These are phyloP conservation scores for Autographa pulchrina DNA, from an alignment of 2,888 invertebrate genomes.

Conservation along the genomic window DNA sequence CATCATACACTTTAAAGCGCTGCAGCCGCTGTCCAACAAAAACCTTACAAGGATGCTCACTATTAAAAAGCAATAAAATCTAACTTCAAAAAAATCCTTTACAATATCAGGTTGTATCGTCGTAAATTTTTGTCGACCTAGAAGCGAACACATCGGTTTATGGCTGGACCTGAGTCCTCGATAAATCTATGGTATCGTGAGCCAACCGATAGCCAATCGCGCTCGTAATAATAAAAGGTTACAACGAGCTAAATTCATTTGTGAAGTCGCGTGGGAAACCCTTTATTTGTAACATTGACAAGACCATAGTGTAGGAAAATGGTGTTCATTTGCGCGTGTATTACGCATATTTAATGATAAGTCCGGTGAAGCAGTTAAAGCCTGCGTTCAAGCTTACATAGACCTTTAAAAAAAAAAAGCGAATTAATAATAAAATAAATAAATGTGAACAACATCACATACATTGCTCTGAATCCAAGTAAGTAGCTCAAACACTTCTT, in stretches of 20 bases:
- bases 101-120: slow-evolving; percentile 28
- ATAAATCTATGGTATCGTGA: slow-evolving; percentile 74
- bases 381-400: too few species aligned
- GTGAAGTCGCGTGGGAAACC: slow-evolving; percentile 67
- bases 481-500: too few species aligned
- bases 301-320: slow-evolving; percentile 40
- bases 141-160: slow-evolving; percentile 65
- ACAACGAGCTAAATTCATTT: slow-evolving; percentile 62
- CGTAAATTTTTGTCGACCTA: slow-evolving; percentile 55
- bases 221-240: slow-evolving; percentile 70
- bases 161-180: slow-evolving; percentile 62
- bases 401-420: too few species aligned
- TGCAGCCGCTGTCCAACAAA: slow-evolving; percentile 28
- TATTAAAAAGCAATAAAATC: slow-evolving; percentile 78
- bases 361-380: too few species aligned
- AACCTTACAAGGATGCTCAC: slow-evolving; percentile 60
- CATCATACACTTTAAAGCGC: slow-evolving; percentile 44
- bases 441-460: too few species aligned
- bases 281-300: slow-evolving; percentile 55
- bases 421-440: too few species aligned
- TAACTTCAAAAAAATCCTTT: slow-evolving; percentile 65
- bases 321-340: slow-evolving; percentile 18
- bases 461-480: too few species aligned
- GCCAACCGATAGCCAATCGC: slow-evolving; percentile 72
- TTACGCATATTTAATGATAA: slow-evolving; percentile 16